Conservation (phyloP, 1,140 invertebrate genomes). For the Drosophila rufa region DNA sequence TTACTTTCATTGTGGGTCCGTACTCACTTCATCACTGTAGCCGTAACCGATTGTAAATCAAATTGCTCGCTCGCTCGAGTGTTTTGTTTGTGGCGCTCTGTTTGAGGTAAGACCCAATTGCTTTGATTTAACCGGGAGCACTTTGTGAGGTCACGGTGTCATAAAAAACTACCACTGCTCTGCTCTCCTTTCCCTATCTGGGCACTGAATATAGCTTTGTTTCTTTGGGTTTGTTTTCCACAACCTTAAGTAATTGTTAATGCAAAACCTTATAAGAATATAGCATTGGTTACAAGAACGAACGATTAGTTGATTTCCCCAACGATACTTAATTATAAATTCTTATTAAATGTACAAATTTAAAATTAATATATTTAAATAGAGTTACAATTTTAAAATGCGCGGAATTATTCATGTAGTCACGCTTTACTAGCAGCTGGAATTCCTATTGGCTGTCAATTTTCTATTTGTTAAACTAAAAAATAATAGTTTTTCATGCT, state of each 20-base stretch:
- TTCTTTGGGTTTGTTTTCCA: neutral
- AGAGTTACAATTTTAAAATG: too few relatives aligned
- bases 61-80: constrained; percentile 34
- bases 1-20: constrained; percentile 31
- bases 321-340: neutral
- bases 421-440: too few relatives aligned
- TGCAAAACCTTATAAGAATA: neutral
- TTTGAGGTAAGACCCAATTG: constrained; percentile 45
- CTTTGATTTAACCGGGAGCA: constrained; percentile 47
- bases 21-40: constrained; percentile 29
- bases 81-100: constrained; percentile 28
- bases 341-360: neutral
- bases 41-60: constrained; percentile 55
- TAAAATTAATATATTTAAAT: too few relatives aligned
- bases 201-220: neutral
- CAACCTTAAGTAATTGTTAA: neutral
- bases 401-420: neutral
- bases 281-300: neutral
- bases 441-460: too few relatives aligned
- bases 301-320: neutral
- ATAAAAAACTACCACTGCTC: constrained; percentile 20
- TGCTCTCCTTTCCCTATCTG: constrained; percentile 17
- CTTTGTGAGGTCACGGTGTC: constrained; percentile 37
- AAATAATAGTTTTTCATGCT: too few relatives aligned
- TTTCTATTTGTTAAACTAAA: too few relatives aligned